phyloP scores from a whole-genome alignment of 2,113 vertebrate genomes.

The Aegithalos caudatus region DNA sequence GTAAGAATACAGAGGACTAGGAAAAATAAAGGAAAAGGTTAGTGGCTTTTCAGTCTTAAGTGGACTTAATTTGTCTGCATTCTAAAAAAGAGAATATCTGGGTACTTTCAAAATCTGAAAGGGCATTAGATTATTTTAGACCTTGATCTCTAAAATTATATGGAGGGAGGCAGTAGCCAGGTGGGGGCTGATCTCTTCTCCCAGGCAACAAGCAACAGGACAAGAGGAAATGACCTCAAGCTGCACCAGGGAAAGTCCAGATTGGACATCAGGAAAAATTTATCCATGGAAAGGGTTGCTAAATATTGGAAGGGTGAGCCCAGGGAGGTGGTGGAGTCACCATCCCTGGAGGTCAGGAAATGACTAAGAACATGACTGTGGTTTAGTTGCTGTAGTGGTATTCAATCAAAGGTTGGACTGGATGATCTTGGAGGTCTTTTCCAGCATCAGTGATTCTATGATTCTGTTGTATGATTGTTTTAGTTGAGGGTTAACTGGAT shows the following conservation, averaged over 20 bases:
- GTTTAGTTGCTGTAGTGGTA: not conserved
- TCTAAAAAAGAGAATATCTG: not conserved
- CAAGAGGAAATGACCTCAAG: not conserved
- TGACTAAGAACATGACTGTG: not conserved
- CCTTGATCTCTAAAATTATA: not conserved
- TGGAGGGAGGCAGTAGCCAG: not conserved
- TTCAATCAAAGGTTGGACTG: not conserved
- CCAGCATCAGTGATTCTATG: not conserved
- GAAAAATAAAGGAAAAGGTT: not conserved
- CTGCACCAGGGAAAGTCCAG: not conserved
- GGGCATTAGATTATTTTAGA: not conserved
- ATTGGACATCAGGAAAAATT: not conserved
- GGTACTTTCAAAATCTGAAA: not conserved
- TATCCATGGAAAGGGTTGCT: no score
- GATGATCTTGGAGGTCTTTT: not conserved
- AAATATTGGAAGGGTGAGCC: not conserved
- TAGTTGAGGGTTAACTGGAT: not conserved
- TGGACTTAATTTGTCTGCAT: not conserved
- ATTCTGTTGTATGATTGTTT: not conserved
- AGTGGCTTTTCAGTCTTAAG: not conserved
- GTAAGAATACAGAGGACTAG: not conserved
- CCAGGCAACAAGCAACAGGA: not conserved
- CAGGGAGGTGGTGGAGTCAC: not conserved
- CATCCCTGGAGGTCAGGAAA: not conserved
- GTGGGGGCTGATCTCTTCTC: accelerated